Percentiles rank a stretch among this genome's conserved stretches.
These are phyloP conservation scores for Mormyrus proboscirostris DNA, from an alignment of 2,797 vertebrate genomes.

Conservation along the genomic window DNA sequence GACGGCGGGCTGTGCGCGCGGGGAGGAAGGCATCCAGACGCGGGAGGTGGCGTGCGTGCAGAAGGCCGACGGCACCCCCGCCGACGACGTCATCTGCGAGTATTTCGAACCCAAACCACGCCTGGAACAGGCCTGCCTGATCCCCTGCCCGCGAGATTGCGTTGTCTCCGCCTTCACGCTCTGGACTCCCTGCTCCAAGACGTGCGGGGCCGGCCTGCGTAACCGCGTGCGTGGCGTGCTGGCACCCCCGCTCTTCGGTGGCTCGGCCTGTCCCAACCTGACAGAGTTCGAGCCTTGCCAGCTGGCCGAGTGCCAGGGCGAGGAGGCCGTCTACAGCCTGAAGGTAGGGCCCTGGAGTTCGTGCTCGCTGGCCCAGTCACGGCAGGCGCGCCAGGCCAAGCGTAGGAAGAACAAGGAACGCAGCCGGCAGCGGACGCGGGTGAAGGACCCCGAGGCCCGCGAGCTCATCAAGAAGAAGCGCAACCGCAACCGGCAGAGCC, in stretches of 20 bases:
- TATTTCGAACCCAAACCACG: slow-evolving; percentile 93
- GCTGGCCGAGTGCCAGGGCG: slow-evolving; percentile 57
- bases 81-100: slow-evolving; percentile 84
- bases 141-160: slow-evolving; percentile 85
- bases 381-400: slow-evolving; percentile 65
- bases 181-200: slow-evolving; percentile 86
- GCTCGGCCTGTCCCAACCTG: slow-evolving; percentile 80
- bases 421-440: slow-evolving; percentile 54
- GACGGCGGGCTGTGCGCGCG: slow-evolving; percentile 65
- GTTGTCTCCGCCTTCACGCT: slow-evolving; percentile 75
- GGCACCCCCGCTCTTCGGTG: slow-evolving; percentile 80
- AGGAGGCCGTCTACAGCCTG: slow-evolving; percentile 78
- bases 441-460: slow-evolving; percentile 76
- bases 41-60: slow-evolving; percentile 83
- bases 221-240: slow-evolving; percentile 77
- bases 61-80: slow-evolving; percentile 64
- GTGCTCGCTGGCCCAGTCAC: slow-evolving; percentile 62
- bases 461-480: slow-evolving; percentile 93
- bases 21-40: slow-evolving; percentile 88
- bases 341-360: slow-evolving; percentile 81
- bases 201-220: slow-evolving; percentile 79
- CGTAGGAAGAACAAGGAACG: slow-evolving; percentile 59
- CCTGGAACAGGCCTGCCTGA: slow-evolving; percentile 90
- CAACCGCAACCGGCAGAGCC: slow-evolving; percentile 80
- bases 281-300: slow-evolving; percentile 86